Base-by-base conservation (phyloP, 2,797 vertebrate species). In the Botia almorhae region DNA sequence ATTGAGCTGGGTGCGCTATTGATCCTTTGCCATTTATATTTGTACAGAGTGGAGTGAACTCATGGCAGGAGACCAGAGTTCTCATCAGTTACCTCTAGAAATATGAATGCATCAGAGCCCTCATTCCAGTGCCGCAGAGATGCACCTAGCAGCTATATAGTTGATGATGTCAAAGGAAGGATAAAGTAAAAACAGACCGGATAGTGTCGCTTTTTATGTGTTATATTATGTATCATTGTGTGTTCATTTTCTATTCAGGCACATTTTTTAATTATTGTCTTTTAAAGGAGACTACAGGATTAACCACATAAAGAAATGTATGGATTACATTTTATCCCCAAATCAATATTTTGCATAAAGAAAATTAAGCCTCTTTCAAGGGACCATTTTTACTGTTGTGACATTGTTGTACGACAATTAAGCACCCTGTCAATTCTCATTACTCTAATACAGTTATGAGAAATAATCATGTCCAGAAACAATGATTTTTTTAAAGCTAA, bases 1-100 rank as follows among this genome's bases (percentile, higher is more conserved):
- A 85, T 73, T 81, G 84, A 87, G 63, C 86, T 74, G 78, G 80
- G 80, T 72, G 60, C 19, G 21, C 81, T 84, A 87, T 85, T 83
- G 82, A 87, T 87, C 79, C 69, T 78, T 73, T 81, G 70, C 74
- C 83, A 85, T 82, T 85, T 84, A 83, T 81, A 67, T 86, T 83
- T 83, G 72, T 80, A 81, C 81, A 70, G 81, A 84, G 83, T 81
- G 85, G 81, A 84, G 81, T 81, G 85, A 84, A 83, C 64, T 81
- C 33, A 67, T 84, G 83, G 81, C 81, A 74, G 26, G n/a, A 70
- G 80, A 75, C 82, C 85, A 84, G 67, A 67, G 74, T 72, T 61
- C 65, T 51, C 70, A 81, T 84, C 77, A 84, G 74, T 79, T 69
- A 68, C 69, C 65, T 78, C 55, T 67, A 76, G 51, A 81, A 77